Conservation (phyloP, 2,888 invertebrate species). For the Arge pagana region DNA sequence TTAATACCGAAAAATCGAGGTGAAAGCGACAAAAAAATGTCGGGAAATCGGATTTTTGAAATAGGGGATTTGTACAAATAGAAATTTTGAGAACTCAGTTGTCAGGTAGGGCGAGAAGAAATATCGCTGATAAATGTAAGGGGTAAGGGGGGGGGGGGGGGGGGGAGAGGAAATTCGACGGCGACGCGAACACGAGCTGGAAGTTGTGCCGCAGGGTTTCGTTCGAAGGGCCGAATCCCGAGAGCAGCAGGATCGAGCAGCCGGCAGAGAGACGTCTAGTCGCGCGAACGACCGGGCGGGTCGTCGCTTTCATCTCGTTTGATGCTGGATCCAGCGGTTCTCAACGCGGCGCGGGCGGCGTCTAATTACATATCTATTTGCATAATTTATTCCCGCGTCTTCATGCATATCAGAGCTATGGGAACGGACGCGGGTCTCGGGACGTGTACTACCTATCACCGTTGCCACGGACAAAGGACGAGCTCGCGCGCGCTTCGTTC, state of each 20-base stretch:
- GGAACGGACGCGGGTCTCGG: no score
- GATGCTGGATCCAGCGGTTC: conserved; percentile 32
- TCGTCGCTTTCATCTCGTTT: conserved; percentile 37
- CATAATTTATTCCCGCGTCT: background rate
- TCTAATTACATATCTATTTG: conserved; percentile 12
- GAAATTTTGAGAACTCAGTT: no score
- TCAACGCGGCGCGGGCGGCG: conserved; percentile 27
- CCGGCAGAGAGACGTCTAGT: conserved; percentile 25
- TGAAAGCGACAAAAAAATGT: no score
- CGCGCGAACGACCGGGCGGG: conserved; percentile 21
- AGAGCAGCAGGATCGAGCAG: background rate
- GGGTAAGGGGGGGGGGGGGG: background rate
- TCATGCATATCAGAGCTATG: no score
- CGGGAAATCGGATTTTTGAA: no score
- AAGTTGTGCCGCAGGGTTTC: conserved; percentile 11
- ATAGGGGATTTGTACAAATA: no score
- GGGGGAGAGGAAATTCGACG: background rate
- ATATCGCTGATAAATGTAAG: background rate
- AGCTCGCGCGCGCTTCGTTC: no score
- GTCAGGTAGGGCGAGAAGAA: no score
- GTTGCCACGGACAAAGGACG: no score
- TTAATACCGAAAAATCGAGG: no score
- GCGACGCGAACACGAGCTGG: background rate
- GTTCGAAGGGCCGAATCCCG: no score
- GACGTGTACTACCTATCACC: no score